Base-by-base conservation (phyloP, 2,888 invertebrate genomes). In the Dynastes maya region DNA sequence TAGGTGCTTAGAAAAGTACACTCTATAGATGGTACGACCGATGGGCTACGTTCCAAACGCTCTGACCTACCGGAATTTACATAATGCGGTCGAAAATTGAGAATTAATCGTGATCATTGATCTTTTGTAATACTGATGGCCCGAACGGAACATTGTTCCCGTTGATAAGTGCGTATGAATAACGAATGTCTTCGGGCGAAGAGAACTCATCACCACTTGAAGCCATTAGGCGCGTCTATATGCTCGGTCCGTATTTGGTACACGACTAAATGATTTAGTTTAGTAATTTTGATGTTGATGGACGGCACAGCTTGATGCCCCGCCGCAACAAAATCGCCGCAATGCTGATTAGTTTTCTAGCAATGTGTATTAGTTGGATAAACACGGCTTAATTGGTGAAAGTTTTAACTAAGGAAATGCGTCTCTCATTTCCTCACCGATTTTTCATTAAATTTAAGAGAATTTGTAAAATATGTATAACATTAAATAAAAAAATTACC, bases 181-280 rank as follows among this genome's bases (percentile, higher is more conserved):
- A 83, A 83, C 82, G 80, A 67, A 80, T 58, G 78, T 79, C 84
- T 81, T 63, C 67, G 61, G 82, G 84, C 83, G 82, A 82, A 82
- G 81, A 84, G 82, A 84, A 83, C 84, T 84, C 84, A 84, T 84
- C 84, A 84, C 84, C 82, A 83, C 83, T 83, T 83, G 80, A 80
- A 78, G 80, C 82, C 83, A 84, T 84, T 84, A 84, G 82, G 61
- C 61, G 72, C 45, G 61, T 32, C 83, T 78, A 82, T 81, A 80
- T 64, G 72, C 32, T 29, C 58, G 72, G 3, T 22, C 72, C 72
- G 72, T 74, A 74, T 74, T 74, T 74, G 72, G 72, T 74, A 61
- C 49, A 61, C 61, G 61, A 61, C 61, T 74, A 49, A 74, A 74
- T 61, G 72, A 61, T 74, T 74, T 74, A 74, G 72, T 74, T 74